Evolutionary conservation across 2,113 vertebrate genomes (phyloP), one percentile per base, ranked within the genome.

Genomic region (Oceanites oceanicus): DNA sequence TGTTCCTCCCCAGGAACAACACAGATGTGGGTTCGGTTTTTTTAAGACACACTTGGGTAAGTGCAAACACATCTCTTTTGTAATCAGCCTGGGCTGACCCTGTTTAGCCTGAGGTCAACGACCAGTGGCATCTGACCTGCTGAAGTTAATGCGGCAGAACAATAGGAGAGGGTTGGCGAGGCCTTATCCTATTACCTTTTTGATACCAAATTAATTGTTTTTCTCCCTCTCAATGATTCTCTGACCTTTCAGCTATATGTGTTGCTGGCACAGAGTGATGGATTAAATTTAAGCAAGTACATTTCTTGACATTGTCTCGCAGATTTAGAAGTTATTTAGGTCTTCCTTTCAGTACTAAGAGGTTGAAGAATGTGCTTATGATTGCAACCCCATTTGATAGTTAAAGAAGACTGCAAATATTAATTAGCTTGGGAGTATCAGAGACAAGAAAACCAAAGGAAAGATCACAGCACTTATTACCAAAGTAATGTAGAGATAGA

Each of bases 121-220:
- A 97, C 95, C 88, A 96, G 95, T 97, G 97, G 98, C 98, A 98
- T 96, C 97, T 98, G 98, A 98, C 98, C 98, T 97, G 96, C 95
- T 19, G 78, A 97, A 98, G 97, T 98, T 98, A 98, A 98, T 98
- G 98, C 98, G 42, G 95, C 96, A 96, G 97, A 97, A 99, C 98
- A 99, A 99, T 98, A 91, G 96, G 73, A 92, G 32, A 91, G 91
- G 94, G 95, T 92, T 93, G 88, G 88, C 26, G 19, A 96, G 95
- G 90, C 83, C 97, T 98, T 97, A 98, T 98, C 97, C 98, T 97
- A 98, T 98, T 98, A 98, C 98, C 97, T 98, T 98, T 97, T 98
- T 97, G 94, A 98, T 98, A 98, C 98, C 97, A 98, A 98, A 98
- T 98, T 95, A 98, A 98, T 98, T 98, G 98, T 98, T 98, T 98